phyloP scores from a whole-genome alignment of 30 jellyfish, hydroid and myxozoan species.

The Aurelia coerulea region DNA sequence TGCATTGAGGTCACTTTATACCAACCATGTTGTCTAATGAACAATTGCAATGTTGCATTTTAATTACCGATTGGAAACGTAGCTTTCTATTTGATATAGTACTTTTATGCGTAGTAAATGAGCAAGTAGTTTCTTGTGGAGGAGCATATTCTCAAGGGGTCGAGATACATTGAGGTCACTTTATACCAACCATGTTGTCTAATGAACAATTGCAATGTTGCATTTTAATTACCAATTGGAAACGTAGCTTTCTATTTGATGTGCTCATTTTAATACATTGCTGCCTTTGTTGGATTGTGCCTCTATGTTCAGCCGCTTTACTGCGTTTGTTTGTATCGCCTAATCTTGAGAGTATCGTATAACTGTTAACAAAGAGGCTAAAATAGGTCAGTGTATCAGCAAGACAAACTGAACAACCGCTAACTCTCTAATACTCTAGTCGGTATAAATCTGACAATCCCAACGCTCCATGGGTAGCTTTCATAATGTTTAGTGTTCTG shows the following conservation, averaged over 20 bases:
- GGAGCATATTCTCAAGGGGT: too few relatives aligned
- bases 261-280: neutral
- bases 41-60: neutral
- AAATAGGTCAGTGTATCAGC: slow-evolving; percentile 55
- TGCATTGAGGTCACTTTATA: neutral
- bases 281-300: slow-evolving; percentile 7
- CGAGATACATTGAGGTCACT: too few relatives aligned
- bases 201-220: too few relatives aligned
- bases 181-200: too few relatives aligned
- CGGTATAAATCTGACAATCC: slow-evolving; percentile 40
- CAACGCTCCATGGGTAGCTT: slow-evolving; percentile 27
- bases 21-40: neutral
- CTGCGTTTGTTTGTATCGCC: slow-evolving; percentile 12
- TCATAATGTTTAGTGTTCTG: slow-evolving; percentile 38
- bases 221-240: neutral
- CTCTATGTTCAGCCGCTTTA: slow-evolving; percentile 13
- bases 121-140: too few relatives aligned
- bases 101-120: neutral
- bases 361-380: slow-evolving; percentile 40
- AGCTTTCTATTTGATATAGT: slow-evolving; percentile 18
- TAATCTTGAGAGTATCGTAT: slow-evolving; percentile 34
- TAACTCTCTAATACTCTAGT: slow-evolving; percentile 39
- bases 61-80: neutral
- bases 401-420: slow-evolving; percentile 49
- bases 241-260: slow-evolving; percentile 35